Conservation (phyloP, 2,888 invertebrate genomes). For the Romanomermis culicivorax region DNA sequence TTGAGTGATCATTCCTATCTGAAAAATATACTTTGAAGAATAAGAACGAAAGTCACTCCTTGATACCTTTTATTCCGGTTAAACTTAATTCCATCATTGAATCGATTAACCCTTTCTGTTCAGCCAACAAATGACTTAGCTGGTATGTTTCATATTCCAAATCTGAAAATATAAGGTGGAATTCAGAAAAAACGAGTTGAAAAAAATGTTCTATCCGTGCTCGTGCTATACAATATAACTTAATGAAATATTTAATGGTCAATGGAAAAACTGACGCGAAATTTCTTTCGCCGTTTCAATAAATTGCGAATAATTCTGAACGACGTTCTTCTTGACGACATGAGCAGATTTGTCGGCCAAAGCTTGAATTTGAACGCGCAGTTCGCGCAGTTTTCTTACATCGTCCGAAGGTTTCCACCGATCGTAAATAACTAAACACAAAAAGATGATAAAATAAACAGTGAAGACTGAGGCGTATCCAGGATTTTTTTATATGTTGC, state of each 20-base stretch:
- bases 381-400: slow-evolving; percentile 3
- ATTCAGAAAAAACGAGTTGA: not conserved
- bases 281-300: slow-evolving; percentile 96
- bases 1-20: too few relatives aligned
- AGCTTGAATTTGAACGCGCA: slow-evolving; percentile 39
- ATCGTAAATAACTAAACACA: too few relatives aligned
- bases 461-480: too few relatives aligned
- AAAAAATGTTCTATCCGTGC: too few relatives aligned
- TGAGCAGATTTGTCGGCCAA: slow-evolving; percentile 71
- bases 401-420: not conserved
- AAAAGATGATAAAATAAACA: too few relatives aligned
- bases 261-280: too few relatives aligned
- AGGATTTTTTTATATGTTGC: too few relatives aligned
- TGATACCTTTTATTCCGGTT: too few relatives aligned
- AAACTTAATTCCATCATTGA: slow-evolving; percentile 18
- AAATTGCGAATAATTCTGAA: slow-evolving; percentile 90
- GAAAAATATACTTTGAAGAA: too few relatives aligned
- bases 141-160: slow-evolving; percentile 96
- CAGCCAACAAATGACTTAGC: slow-evolving; percentile 70
- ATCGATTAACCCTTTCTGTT: slow-evolving; percentile 59
- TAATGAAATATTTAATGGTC: slow-evolving; percentile 9
- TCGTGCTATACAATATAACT: not conserved
- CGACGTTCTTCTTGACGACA: slow-evolving; percentile 80
- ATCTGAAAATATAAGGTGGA: slow-evolving; percentile 42
- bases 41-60: too few relatives aligned